Percentiles rank a stretch among this genome's conserved stretches.
Conservation (phyloP, 2,113 vertebrate species). For the Macheiramphus alcinus region DNA sequence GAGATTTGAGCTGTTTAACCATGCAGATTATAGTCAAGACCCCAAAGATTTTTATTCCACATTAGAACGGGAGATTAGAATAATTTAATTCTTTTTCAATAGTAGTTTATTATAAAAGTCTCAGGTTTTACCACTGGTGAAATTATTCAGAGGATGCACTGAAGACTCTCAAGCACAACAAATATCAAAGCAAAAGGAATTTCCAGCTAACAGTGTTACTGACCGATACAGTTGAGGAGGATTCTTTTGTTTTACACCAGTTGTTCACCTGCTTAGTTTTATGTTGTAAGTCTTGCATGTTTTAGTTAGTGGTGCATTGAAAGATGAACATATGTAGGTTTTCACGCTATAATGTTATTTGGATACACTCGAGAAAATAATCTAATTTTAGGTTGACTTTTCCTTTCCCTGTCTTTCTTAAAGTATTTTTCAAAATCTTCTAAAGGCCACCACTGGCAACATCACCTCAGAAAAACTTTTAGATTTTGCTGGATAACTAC, state of each 20-base stretch:
- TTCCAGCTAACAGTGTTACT: neutral
- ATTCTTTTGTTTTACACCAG: neutral
- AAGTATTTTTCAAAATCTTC: neutral
- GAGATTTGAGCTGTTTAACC: neutral
- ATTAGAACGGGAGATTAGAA: neutral
- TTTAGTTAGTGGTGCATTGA: neutral
- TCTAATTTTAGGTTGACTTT: neutral
- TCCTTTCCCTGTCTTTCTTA: neutral
- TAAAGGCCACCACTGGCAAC: neutral
- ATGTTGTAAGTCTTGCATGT: neutral
- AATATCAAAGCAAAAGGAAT: neutral
- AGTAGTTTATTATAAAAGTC: neutral
- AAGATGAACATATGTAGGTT: neutral
- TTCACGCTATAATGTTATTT: neutral
- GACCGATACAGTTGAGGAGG: neutral
- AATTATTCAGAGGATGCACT: neutral
- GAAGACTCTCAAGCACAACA: neutral
- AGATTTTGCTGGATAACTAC: neutral
- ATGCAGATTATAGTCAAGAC: neutral
- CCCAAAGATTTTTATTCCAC: neutral
- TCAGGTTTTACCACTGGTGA: neutral
- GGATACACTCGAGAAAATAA: neutral
- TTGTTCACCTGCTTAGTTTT: neutral
- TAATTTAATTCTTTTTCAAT: neutral
- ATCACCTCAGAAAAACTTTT: neutral